Conservation (phyloP, 1,140 invertebrate genomes). For the Neotoxoptera formosana region DNA sequence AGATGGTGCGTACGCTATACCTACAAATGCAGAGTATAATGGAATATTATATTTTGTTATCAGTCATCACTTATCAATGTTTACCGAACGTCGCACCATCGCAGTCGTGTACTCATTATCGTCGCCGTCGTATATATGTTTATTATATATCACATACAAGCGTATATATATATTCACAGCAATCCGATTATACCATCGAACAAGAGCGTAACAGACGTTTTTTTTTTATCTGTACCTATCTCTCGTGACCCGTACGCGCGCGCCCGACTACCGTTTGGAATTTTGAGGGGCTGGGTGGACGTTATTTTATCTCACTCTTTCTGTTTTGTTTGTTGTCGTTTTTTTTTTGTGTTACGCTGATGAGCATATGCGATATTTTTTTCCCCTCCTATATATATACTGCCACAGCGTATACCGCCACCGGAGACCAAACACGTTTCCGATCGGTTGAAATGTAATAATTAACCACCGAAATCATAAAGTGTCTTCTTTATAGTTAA, state of each 20-base stretch:
- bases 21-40: not conserved
- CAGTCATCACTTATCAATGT: not conserved
- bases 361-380: not conserved
- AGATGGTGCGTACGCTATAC: not conserved
- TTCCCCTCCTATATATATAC: not conserved
- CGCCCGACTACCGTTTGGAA: constrained; percentile 15
- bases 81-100: not conserved
- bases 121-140: not conserved
- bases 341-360: not conserved
- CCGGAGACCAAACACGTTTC: not conserved
- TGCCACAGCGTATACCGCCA: not conserved
- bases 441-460: not conserved
- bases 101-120: not conserved
- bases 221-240: not conserved
- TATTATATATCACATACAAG: not conserved
- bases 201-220: not conserved
- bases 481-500: not conserved
- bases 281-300: not conserved
- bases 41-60: not conserved
- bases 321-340: not conserved
- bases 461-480: not conserved
- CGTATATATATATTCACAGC: not conserved
- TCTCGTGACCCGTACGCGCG: not conserved
- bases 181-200: not conserved
- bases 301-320: not conserved